phyloP scores from a whole-genome alignment of 1,140 invertebrate species.

The Dendroctonus valens region DNA sequence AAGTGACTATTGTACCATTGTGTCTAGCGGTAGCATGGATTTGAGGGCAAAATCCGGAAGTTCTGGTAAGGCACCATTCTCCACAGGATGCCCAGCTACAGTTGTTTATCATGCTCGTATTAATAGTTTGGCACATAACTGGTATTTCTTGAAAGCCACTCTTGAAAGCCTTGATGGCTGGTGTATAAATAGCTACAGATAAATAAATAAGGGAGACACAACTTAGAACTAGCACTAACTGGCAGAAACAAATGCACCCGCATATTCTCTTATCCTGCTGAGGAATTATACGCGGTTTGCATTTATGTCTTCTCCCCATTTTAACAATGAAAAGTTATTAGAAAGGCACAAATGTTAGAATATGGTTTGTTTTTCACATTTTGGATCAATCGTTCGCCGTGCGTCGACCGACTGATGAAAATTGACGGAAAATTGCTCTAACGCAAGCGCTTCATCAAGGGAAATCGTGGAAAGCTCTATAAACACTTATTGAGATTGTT shows the following conservation, averaged over 20 bases:
- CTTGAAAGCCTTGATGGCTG: constrained; percentile 75
- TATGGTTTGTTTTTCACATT: constrained; percentile 16
- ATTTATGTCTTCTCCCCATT: constrained; percentile 48
- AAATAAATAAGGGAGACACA: constrained; percentile 85
- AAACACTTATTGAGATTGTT: no score
- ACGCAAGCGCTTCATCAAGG: constrained; percentile 25
- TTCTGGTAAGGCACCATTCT: constrained; percentile 89
- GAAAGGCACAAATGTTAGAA: constrained; percentile 18
- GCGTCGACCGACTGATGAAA: constrained; percentile 16
- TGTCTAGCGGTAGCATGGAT: constrained; percentile 80
- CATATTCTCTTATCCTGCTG: constrained; percentile 84
- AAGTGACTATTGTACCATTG: constrained; percentile 74
- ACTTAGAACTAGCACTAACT: constrained; percentile 84
- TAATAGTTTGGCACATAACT: constrained; percentile 86
- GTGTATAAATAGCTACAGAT: constrained; percentile 85
- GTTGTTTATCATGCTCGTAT: constrained; percentile 73
- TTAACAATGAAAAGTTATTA: constrained; percentile 9
- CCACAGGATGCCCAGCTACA: constrained; percentile 86
- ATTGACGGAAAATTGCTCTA: constrained; percentile 21
- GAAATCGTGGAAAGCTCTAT: constrained; percentile 14
- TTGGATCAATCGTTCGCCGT: constrained; percentile 10
- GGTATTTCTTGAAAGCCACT: constrained; percentile 78
- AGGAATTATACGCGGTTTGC: constrained; percentile 62
- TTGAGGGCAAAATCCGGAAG: constrained; percentile 80
- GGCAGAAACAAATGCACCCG: constrained; percentile 86